phyloP scores from a whole-genome alignment of 2,113 vertebrate species.

The Athene noctua region DNA sequence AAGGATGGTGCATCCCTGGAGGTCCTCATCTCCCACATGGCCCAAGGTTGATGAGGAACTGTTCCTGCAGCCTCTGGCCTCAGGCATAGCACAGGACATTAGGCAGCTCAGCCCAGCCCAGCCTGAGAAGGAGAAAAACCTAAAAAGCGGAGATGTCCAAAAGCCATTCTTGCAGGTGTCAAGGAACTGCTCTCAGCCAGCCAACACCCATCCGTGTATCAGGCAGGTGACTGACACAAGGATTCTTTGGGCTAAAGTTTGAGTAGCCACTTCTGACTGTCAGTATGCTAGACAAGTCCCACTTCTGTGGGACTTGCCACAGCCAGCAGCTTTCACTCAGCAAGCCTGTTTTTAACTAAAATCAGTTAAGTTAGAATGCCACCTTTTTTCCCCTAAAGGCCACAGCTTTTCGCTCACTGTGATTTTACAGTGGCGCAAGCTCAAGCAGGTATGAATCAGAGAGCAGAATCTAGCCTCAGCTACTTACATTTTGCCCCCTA shows the following conservation, averaged over 20 bases:
- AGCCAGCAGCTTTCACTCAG: not conserved
- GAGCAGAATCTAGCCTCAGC: not conserved
- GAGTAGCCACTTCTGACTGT: not conserved
- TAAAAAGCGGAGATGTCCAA: not conserved
- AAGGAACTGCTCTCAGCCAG: not conserved
- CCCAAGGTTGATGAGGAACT: not conserved
- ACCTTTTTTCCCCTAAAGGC: not conserved
- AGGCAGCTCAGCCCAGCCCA: not conserved
- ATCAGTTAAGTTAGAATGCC: not conserved
- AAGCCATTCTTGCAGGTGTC: not conserved
- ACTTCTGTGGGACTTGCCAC: not conserved
- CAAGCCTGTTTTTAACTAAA: not conserved
- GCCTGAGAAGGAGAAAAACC: not conserved
- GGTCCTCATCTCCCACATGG: not conserved
- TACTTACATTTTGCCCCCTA: not conserved
- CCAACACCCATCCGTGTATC: not conserved
- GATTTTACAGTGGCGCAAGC: not conserved
- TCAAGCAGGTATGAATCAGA: not conserved
- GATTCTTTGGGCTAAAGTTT: not conserved
- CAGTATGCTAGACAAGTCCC: no score
- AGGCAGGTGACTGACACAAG: rapidly evolving
- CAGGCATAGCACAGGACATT: not conserved
- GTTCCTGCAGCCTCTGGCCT: not conserved
- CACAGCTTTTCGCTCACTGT: not conserved
- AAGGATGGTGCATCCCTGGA: not conserved